Conservation (phyloP, 2,113 vertebrate species). For the Hippocampus zosterae region DNA sequence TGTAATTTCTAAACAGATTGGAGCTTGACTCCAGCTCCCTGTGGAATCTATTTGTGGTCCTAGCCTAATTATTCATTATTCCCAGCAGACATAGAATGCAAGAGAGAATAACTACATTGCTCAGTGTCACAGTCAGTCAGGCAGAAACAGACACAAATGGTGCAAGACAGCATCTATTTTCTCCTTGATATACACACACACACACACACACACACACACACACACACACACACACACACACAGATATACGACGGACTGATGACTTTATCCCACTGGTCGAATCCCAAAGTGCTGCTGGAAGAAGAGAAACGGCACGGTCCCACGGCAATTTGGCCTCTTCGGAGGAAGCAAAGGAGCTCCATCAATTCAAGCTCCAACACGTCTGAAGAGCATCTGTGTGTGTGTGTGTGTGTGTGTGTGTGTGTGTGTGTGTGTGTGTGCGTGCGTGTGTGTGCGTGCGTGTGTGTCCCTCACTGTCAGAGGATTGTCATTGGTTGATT, state of each 20-base stretch:
- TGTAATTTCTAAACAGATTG: conserved; percentile 40
- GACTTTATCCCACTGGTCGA: conserved; percentile 43
- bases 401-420: no score
- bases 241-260: conserved; percentile 37
- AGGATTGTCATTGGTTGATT: no score
- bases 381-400: neutral
- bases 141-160: conserved; percentile 86
- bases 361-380: neutral
- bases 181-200: conserved; percentile 15
- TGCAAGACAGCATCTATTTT: conserved; percentile 38
- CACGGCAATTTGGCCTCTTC: neutral
- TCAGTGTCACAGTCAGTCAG: conserved; percentile 91
- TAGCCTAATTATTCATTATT: conserved; percentile 69
- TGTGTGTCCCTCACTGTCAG: no score
- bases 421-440: no score
- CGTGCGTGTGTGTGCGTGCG: no score
- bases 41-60: conserved; percentile 55
- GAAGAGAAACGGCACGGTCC: conserved; percentile 32
- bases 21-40: conserved; percentile 48
- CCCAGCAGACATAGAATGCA: conserved; percentile 60
- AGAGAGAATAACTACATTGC: conserved; percentile 85
- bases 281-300: conserved; percentile 35
- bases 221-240: conserved; percentile 12
- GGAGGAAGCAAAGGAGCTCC: neutral
- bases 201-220: conserved; percentile 26